A percentile compares a stretch with the other conserved stretches of the same genome.
Evolutionary conservation across 2,888 invertebrate species (phyloP).

Genomic region (Periphyllus acericola): DNA sequence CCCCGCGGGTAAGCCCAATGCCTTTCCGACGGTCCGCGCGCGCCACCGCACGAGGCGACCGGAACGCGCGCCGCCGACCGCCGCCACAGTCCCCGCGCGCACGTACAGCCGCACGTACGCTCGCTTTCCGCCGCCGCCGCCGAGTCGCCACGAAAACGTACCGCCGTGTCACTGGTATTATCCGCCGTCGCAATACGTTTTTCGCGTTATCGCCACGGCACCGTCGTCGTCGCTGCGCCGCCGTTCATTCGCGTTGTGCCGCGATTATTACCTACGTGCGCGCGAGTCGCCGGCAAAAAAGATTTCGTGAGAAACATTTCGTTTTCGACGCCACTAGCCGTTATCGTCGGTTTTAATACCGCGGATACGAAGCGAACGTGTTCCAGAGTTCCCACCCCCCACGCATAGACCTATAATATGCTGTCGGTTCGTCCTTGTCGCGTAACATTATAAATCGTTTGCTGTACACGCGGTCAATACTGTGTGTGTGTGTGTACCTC

Average conservation of each 20-base stretch:
- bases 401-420: too few relatives aligned
- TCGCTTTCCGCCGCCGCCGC: not conserved
- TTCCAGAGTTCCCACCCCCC: too few relatives aligned
- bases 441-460: too few relatives aligned
- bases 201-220: not conserved
- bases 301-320: too few relatives aligned
- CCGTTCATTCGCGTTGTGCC: not conserved
- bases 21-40: conserved; percentile 36
- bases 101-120: not conserved
- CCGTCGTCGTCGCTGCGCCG: not conserved
- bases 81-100: conserved; percentile 41
- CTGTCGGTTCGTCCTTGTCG: too few relatives aligned
- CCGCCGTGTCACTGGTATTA: not conserved
- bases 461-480: too few relatives aligned
- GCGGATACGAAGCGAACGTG: too few relatives aligned
- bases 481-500: too few relatives aligned
- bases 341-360: too few relatives aligned
- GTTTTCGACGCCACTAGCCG: too few relatives aligned
- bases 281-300: too few relatives aligned
- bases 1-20: conserved; percentile 18
- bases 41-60: conserved; percentile 15
- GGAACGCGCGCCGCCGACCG: conserved; percentile 21
- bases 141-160: not conserved
- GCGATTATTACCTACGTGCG: not conserved
- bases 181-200: not conserved